Percentiles rank a stretch among this genome's conserved stretches.
Evolutionary conservation across 2,888 invertebrate species (phyloP).

Genomic region (Caradrina kadenii): DNA sequence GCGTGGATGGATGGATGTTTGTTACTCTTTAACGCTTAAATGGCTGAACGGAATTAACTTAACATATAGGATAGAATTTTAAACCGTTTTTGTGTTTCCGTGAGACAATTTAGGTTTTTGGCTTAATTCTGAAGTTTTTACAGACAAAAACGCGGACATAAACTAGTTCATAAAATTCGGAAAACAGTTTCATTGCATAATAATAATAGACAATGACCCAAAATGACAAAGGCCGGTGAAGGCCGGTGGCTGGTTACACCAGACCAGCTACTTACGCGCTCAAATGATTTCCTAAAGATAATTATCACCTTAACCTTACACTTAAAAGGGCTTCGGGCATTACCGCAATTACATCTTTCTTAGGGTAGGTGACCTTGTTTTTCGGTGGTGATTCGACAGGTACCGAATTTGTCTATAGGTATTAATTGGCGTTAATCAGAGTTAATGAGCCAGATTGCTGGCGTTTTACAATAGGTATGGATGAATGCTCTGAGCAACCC

Average conservation of each 20-base stretch:
- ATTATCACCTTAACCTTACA: conserved; percentile 28
- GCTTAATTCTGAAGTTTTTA: too few relatives aligned
- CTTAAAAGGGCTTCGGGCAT: conserved; percentile 22
- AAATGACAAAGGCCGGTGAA: conserved; percentile 12
- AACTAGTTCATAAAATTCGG: too few relatives aligned
- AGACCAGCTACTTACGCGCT: conserved; percentile 13
- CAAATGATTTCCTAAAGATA: conserved; percentile 34
- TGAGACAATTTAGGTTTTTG: too few relatives aligned
- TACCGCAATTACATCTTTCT: conserved; percentile 15
- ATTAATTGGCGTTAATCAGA: conserved; percentile 15
- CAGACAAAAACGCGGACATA: too few relatives aligned
- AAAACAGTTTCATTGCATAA: not conserved
- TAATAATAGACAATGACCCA: conserved; percentile 4
- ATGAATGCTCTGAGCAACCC: too few relatives aligned
- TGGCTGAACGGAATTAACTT: too few relatives aligned
- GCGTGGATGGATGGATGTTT: too few relatives aligned
- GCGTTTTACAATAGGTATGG: not conserved
- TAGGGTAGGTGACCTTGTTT: conserved; percentile 6
- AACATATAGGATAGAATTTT: too few relatives aligned
- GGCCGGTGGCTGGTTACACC: conserved; percentile 7
- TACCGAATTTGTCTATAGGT: not conserved
- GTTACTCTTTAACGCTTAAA: too few relatives aligned
- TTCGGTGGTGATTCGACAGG: conserved; percentile 1
- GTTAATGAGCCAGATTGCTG: not conserved
- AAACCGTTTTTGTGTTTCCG: too few relatives aligned